Base-by-base conservation (phyloP, 2,797 vertebrate species). In the Decapterus maruadsi region DNA sequence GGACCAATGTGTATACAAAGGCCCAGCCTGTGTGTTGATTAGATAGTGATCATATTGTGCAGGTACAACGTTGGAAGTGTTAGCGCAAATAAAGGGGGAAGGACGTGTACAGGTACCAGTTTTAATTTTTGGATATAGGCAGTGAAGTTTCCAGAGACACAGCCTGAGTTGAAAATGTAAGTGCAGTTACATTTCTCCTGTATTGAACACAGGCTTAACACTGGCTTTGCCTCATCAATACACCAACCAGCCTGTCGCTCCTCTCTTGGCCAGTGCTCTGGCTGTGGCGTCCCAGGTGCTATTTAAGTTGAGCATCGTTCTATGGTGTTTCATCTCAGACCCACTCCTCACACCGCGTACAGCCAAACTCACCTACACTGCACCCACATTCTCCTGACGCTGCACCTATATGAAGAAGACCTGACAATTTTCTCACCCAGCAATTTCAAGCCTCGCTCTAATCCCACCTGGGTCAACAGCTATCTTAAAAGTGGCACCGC, bases 361-460 rank as follows among this genome's bases (percentile, higher is more conserved):
- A 45, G 19, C 59, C 42, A 64, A 19, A 74, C n/a, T 38, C 56
- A 42, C 53, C 60, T 8, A 50, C 64, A 4, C 55, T 10, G 42
- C 43, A 40, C 45, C 58, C 56, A 16, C 40, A 20, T 53, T 19
- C 34, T 26, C 50, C 73, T 43, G 59, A 68, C 66, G 31, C 19
- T 31, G 31, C 22, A 54, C 11, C 26, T 22, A 8, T 26, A 26
- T 26, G 17, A 48, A 58, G 20, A 51, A 71, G 17, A 29, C 19
- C 20, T 0, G 14, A 19, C 54, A 54, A 29, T 68, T 70, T 63
- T 53, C 61, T 67, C 56, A 66, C 67, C 72, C 36, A 45, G 17
- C n/a, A 80, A 75, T 82, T 82, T 84, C n/a, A 38, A 65, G 50
- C 56, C 38, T 77, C 36, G 6, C 60, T 40, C 43, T 63, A 66